Conservation (phyloP, 2,888 invertebrate genomes). For the Lamproptera curius region DNA sequence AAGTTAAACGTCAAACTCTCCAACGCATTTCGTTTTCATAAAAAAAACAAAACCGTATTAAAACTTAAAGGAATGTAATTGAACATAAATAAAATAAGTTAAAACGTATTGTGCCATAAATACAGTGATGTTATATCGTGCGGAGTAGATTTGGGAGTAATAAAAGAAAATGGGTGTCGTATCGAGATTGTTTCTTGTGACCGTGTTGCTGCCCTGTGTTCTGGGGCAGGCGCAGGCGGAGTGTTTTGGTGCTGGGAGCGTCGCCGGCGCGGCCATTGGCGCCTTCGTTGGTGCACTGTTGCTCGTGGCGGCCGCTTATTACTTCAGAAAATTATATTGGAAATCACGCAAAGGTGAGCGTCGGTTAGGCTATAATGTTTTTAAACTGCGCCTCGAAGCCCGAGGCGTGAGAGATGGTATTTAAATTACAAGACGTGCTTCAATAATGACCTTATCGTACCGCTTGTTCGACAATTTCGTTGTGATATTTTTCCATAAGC, state of each 20-base stretch:
- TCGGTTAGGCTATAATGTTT: constrained; percentile 12
- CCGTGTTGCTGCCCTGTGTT: constrained; percentile 64
- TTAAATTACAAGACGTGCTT: no score
- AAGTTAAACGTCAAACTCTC: constrained; percentile 37
- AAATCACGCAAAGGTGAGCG: constrained; percentile 77
- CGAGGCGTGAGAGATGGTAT: constrained; percentile 1
- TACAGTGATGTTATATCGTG: constrained; percentile 55
- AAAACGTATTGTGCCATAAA: constrained; percentile 65
- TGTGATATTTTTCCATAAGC: neutral
- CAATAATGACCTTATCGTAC: no score
- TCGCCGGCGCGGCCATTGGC: constrained; percentile 84
- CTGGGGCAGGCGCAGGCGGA: constrained; percentile 64
- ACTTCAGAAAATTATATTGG: constrained; percentile 80
- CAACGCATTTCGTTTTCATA: constrained; percentile 48
- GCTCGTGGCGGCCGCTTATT: constrained; percentile 75
- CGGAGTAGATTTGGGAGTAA: constrained; percentile 24
- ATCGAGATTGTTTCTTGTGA: constrained; percentile 62
- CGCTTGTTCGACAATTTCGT: neutral
- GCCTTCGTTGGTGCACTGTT: constrained; percentile 82
- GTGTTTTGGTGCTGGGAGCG: constrained; percentile 83
- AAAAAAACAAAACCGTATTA: constrained; percentile 33
- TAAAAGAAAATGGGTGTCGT: constrained; percentile 62
- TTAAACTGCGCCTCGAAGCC: constrained; percentile 7
- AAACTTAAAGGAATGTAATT: constrained; percentile 64
- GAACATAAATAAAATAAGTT: constrained; percentile 24